Evolutionary conservation across 1,140 invertebrate genomes (phyloP).

Genomic region (Cherax destructor): DNA sequence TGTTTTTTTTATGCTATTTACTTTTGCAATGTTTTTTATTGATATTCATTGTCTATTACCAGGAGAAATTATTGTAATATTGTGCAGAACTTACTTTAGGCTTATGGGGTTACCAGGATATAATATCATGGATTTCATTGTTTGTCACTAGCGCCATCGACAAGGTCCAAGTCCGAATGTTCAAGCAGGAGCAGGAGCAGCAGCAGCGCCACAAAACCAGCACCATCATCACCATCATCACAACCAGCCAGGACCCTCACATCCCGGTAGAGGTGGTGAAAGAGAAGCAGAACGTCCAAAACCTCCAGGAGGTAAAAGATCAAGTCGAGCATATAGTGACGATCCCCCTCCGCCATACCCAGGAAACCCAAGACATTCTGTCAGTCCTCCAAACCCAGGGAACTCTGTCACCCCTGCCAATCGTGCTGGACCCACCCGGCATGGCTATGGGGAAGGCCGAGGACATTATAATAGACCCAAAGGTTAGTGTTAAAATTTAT

Average conservation of each 20-base stretch:
- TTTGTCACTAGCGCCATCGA: slow-evolving; percentile 65
- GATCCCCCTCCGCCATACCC: slow-evolving; percentile 72
- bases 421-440: slow-evolving; percentile 75
- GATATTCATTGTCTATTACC: too few species aligned
- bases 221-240: slow-evolving; percentile 55
- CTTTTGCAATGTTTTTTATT: too few species aligned
- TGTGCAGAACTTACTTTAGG: too few species aligned
- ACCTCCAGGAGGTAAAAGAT: slow-evolving; percentile 49
- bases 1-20: too few species aligned
- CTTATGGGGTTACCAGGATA: neutral
- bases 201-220: slow-evolving; percentile 18
- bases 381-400: slow-evolving; percentile 46
- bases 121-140: neutral
- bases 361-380: slow-evolving; percentile 76
- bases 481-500: slow-evolving; percentile 55
- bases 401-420: slow-evolving; percentile 32
- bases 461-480: slow-evolving; percentile 80
- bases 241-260: slow-evolving; percentile 36
- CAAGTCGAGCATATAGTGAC: slow-evolving; percentile 69
- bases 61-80: too few species aligned
- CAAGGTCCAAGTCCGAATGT: slow-evolving; percentile 42
- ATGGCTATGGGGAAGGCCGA: slow-evolving; percentile 83
- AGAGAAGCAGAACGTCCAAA: slow-evolving; percentile 74
- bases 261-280: slow-evolving; percentile 59
- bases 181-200: slow-evolving; percentile 6